A percentile compares a stretch with the other conserved stretches of the same genome.
These are phyloP conservation scores for Phylloscopus trochilus DNA, from an alignment of 2,113 vertebrate species.

Conservation along the genomic window DNA sequence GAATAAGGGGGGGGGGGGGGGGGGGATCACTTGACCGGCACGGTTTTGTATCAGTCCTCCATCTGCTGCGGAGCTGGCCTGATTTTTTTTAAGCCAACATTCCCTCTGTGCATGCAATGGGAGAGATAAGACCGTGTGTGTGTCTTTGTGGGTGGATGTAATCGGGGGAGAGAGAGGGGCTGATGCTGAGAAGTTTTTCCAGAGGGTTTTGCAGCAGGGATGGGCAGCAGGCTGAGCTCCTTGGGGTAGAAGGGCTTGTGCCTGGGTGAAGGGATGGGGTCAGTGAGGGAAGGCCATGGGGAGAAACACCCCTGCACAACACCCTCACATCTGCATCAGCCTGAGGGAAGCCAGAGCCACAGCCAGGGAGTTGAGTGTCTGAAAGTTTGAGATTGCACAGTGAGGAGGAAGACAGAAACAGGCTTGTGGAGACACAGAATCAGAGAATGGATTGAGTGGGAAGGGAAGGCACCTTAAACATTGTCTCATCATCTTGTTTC, in stretches of 20 bases:
- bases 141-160: not conserved
- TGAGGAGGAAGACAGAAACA: not conserved
- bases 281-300: rapidly evolving
- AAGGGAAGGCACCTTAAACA: not conserved
- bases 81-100: not conserved
- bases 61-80: slow-evolving; percentile 7
- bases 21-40: not conserved
- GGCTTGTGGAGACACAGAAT: not conserved
- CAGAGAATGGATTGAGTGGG: not conserved
- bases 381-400: not conserved
- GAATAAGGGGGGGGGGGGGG: not conserved
- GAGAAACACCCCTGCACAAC: rapidly evolving
- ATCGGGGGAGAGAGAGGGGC: not conserved
- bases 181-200: not conserved
- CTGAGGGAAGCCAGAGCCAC: not conserved
- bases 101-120: not conserved
- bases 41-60: not conserved
- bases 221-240: rapidly evolving
- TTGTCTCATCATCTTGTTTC: not conserved
- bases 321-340: not conserved
- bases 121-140: not conserved
- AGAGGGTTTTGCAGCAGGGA: not conserved
- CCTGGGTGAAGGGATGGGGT: rapidly evolving
- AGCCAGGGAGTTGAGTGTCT: rapidly evolving
- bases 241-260: rapidly evolving